Percentiles rank a stretch among this genome's conserved stretches.
phyloP scores from a whole-genome alignment of 2,888 invertebrate genomes.

The Ceramica pisi region DNA sequence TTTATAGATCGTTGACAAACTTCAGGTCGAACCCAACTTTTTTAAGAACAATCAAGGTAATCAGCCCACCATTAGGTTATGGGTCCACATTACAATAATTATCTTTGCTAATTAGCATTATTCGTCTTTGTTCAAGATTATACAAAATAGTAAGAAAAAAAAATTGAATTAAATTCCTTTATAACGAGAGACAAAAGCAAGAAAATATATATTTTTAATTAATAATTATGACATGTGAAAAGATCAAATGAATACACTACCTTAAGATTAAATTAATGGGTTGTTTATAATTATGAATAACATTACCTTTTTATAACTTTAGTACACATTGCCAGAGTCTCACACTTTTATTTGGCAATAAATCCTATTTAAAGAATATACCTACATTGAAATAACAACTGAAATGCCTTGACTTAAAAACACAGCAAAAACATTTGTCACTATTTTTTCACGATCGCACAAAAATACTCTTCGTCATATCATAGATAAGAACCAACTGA shows the following conservation, averaged over 20 bases:
- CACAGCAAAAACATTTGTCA: background rate
- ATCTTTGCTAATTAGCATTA: too few relatives aligned
- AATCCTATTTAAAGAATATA: background rate
- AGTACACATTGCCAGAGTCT: background rate
- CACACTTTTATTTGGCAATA: background rate
- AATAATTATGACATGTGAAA: background rate
- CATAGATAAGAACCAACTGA: conserved; percentile 45
- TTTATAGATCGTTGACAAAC: background rate
- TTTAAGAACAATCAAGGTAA: too few relatives aligned
- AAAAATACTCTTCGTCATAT: conserved; percentile 3
- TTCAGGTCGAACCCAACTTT: too few relatives aligned
- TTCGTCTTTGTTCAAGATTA: too few relatives aligned
- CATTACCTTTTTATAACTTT: background rate
- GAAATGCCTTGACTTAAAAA: background rate
- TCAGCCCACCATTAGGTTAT: too few relatives aligned
- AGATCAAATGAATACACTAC: background rate
- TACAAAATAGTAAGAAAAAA: background rate
- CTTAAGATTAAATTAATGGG: background rate
- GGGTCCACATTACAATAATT: too few relatives aligned
- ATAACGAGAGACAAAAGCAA: background rate
- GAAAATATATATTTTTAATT: background rate
- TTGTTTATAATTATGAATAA: background rate
- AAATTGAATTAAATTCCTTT: background rate
- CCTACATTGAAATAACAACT: background rate
- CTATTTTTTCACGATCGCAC: background rate